phyloP scores from a whole-genome alignment of 2,113 vertebrate species.

The Numenius arquata region DNA sequence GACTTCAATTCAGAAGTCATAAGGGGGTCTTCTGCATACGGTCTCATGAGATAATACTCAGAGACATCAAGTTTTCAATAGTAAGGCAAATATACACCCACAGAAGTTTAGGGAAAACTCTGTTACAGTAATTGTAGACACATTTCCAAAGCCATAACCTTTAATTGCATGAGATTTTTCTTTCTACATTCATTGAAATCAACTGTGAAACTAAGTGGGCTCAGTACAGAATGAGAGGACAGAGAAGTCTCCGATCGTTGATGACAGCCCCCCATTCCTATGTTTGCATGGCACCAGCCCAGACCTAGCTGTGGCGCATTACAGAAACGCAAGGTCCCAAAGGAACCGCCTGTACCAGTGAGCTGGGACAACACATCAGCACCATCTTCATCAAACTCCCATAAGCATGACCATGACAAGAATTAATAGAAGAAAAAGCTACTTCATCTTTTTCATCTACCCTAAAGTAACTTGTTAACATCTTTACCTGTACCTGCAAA shows the following conservation, averaged over 20 bases:
- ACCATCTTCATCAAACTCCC: background rate
- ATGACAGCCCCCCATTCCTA: background rate
- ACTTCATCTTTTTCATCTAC: background rate
- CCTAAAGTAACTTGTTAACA: background rate
- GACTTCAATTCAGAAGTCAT: background rate
- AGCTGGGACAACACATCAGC: background rate
- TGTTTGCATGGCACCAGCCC: background rate
- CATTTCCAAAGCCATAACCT: background rate
- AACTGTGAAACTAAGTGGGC: background rate
- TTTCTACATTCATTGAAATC: background rate
- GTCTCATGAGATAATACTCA: background rate
- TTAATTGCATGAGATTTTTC: background rate
- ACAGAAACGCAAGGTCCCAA: background rate
- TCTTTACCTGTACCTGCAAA: background rate
- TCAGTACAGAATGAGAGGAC: background rate
- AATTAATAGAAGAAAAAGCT: background rate
- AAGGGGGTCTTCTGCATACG: background rate
- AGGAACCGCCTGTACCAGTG: background rate
- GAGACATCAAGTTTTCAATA: background rate
- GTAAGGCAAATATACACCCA: background rate
- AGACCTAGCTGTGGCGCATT: background rate
- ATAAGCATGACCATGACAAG: background rate
- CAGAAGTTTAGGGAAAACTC: background rate
- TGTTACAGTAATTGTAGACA: background rate
- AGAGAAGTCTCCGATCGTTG: background rate